A percentile compares a stretch with the other conserved stretches of the same genome.
Evolutionary conservation across 1,140 invertebrate genomes (phyloP).

Genomic region (Pseudomyrmex dendroicus): DNA sequence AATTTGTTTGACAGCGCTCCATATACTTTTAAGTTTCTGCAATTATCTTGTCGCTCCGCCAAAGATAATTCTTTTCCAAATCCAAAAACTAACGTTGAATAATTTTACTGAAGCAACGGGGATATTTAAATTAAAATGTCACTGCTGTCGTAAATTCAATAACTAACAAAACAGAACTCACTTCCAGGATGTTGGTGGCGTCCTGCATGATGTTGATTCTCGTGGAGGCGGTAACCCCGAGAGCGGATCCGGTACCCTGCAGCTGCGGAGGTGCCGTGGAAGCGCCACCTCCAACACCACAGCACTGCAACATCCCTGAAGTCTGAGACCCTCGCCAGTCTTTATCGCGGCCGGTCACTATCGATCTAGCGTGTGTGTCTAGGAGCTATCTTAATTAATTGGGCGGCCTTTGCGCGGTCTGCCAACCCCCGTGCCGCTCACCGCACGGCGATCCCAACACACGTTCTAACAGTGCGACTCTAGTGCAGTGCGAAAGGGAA

Average conservation of each 20-base stretch:
- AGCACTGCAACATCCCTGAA: conserved; percentile 83
- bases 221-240: conserved; percentile 80
- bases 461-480: conserved; percentile 49
- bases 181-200: conserved; percentile 84
- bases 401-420: conserved; percentile 69
- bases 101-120: no score
- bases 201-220: conserved; percentile 83
- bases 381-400: conserved; percentile 80
- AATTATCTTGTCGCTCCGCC: not conserved
- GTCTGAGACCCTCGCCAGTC: conserved; percentile 74
- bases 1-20: conserved; percentile 3
- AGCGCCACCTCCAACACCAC: conserved; percentile 85
- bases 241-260: conserved; percentile 82
- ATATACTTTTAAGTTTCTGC: conserved; percentile 14
- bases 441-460: conserved; percentile 63
- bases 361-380: conserved; percentile 79
- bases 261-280: conserved; percentile 83
- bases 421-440: conserved; percentile 54
- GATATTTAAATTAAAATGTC: no score
- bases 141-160: no score
- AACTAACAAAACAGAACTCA: conserved; percentile 63
- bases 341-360: conserved; percentile 76
- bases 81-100: not conserved
- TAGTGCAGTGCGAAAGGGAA: conserved; percentile 60
- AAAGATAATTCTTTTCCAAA: not conserved